Evolutionary conservation across 2,113 vertebrate species (phyloP).

Genomic region (Reinhardtius hippoglossoides): DNA sequence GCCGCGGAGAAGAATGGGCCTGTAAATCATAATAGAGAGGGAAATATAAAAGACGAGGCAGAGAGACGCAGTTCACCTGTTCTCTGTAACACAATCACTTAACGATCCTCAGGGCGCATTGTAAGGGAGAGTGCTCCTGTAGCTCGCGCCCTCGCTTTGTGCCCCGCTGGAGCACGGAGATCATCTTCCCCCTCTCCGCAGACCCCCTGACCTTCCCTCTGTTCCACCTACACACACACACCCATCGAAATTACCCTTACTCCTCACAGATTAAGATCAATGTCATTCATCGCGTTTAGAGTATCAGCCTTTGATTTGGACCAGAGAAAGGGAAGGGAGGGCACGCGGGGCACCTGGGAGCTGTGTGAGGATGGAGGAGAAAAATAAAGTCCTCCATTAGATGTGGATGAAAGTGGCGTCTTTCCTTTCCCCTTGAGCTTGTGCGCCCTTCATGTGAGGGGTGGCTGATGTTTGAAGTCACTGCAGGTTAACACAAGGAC

Average conservation of each 20-base stretch:
- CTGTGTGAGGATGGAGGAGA: slow-evolving; percentile 73
- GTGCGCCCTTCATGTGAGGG: slow-evolving; percentile 23
- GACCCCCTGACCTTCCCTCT: slow-evolving; percentile 82
- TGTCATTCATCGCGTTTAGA: slow-evolving; percentile 81
- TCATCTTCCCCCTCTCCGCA: slow-evolving; percentile 83
- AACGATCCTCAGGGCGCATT: slow-evolving; percentile 76
- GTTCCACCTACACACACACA: slow-evolving; percentile 78
- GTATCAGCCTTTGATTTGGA: slow-evolving; percentile 84
- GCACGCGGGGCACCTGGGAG: slow-evolving; percentile 71
- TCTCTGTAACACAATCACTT: slow-evolving; percentile 83
- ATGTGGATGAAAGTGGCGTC: slow-evolving; percentile 58
- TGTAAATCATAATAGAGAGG: slow-evolving; percentile 79
- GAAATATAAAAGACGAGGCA: slow-evolving; percentile 72
- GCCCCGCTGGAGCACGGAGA: slow-evolving; percentile 71
- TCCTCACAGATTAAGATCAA: slow-evolving; percentile 83
- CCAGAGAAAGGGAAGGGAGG: slow-evolving; percentile 81
- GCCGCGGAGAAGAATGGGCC: slow-evolving; percentile 69
- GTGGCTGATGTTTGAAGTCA: slow-evolving; percentile 36
- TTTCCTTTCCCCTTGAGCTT: slow-evolving; percentile 53
- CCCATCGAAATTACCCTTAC: slow-evolving; percentile 75
- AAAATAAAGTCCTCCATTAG: slow-evolving; percentile 48
- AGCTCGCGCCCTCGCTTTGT: slow-evolving; percentile 75
- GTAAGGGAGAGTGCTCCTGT: slow-evolving; percentile 70
- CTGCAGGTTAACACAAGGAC: slow-evolving; percentile 8
- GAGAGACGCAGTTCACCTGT: slow-evolving; percentile 81